phyloP scores from a whole-genome alignment of 2,888 invertebrate genomes.

The Lasius fuliginosus region DNA sequence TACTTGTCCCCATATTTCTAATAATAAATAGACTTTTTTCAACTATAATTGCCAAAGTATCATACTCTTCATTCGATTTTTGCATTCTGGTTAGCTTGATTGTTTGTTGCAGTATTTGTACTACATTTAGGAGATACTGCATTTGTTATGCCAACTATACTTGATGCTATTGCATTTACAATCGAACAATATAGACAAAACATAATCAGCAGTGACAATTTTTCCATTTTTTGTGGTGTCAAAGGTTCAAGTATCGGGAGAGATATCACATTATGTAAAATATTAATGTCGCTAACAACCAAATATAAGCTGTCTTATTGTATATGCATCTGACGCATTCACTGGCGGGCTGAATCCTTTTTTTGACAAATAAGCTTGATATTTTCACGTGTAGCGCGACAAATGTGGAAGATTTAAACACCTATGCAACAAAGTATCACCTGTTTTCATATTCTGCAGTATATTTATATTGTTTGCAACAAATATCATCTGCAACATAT shows the following conservation, averaged over 20 bases:
- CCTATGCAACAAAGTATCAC: slow-evolving; percentile 93
- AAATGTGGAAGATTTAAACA: slow-evolving; percentile 93
- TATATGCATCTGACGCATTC: slow-evolving; percentile 91
- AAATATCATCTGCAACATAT: slow-evolving; percentile 90
- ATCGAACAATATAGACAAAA: slow-evolving; percentile 94
- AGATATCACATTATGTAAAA: slow-evolving; percentile 94
- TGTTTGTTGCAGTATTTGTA: slow-evolving; percentile 77
- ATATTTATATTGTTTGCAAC: slow-evolving; percentile 92
- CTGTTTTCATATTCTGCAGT: slow-evolving; percentile 94
- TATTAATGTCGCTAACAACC: slow-evolving; percentile 93
- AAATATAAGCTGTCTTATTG: slow-evolving; percentile 92
- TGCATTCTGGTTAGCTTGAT: slow-evolving; percentile 78
- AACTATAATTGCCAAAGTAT: slow-evolving; percentile 93
- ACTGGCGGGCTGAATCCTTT: slow-evolving; percentile 90
- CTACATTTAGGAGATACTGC: slow-evolving; percentile 89
- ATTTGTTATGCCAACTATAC: slow-evolving; percentile 88
- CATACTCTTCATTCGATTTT: slow-evolving; percentile 91
- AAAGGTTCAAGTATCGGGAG: slow-evolving; percentile 96
- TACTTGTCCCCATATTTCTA: slow-evolving; percentile 93
- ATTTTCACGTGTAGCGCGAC: slow-evolving; percentile 89
- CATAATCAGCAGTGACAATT: slow-evolving; percentile 93
- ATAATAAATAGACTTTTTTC: slow-evolving; percentile 94
- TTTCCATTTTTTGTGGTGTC: slow-evolving; percentile 93
- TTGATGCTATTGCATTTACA: slow-evolving; percentile 90
- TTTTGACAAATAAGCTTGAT: slow-evolving; percentile 89